Evolutionary conservation across 2,888 invertebrate species (phyloP), one percentile per base, ranked within the genome.

Genomic region (Caenorhabditis angaria): DNA sequence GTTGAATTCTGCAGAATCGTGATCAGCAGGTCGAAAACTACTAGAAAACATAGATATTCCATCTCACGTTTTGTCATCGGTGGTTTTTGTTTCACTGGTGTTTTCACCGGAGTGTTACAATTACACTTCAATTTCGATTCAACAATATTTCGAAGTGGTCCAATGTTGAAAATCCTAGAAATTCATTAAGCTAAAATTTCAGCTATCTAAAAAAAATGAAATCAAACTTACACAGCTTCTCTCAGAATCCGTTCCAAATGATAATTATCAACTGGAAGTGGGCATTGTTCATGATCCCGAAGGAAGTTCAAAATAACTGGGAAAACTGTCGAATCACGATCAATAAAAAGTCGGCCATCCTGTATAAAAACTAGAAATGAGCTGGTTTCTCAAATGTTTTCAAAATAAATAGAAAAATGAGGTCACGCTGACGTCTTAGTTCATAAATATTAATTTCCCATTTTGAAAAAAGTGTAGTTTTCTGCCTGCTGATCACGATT

Each of bases 341-440:
- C 82, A 22, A 82, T 77, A 70, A 82, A 82, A 1, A 80, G 55
- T 56, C 65, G 66, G 5, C 80, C 80, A 35, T 78, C 72, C 80
- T 82, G 74, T 12, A 77, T 71, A 18, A 24, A 50, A 22, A n/a
- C n/a, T n/a, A n/a, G n/a, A n/a, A n/a, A n/a, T n/a, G n/a, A n/a
- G n/a, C n/a, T n/a, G n/a, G n/a, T n/a, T n/a, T n/a, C n/a, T n/a
- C n/a, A n/a, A n/a, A n/a, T n/a, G n/a, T n/a, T n/a, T n/a, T n/a
- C n/a, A n/a, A n/a, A n/a, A n/a, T n/a, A n/a, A n/a, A n/a, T n/a
- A n/a, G n/a, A n/a, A n/a, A n/a, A n/a, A n/a, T n/a, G n/a, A n/a
- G n/a, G 8, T n/a, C 35, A 14, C 8, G 35, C 6, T 6, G 35
- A 35, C 14, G 35, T 6, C 14, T 35, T 35, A 6, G 14, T 35